Base-by-base conservation (phyloP, 2,888 invertebrate genomes). In the Elysia crispata region DNA sequence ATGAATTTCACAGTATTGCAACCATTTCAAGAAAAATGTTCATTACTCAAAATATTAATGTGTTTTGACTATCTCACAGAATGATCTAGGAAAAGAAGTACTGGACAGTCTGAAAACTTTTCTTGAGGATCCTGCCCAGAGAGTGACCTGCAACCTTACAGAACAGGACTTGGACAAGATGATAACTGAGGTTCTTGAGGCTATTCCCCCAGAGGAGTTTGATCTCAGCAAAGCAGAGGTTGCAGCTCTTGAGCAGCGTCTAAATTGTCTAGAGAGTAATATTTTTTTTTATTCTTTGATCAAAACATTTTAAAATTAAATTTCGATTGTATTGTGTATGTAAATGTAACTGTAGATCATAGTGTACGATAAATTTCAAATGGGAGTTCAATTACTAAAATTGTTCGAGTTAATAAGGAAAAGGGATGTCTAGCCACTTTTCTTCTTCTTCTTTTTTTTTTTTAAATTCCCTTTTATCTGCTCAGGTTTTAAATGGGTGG, bases 201-300 rank as follows among this genome's bases (percentile, higher is more conserved):
- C 66, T 11, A 13, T 79, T 30, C 57, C 49, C 18, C 13, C 54
- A 30, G 79, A 31, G 25, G 66, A 79, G 25, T 18, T 30, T 0
- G 77, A 77, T 79, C 49, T 74, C 28, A 74, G 57, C 1, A 41
- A 79, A 30, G 64, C 49, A 23, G 74, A 74, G 54, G 66, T 33
- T 66, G 54, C 41, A 25, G 60, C 20, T 28, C n/a, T 50, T 31
- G 49, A 66, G 41, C 66, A 66, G 18, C 74, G 74, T 13, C 75
- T 79, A 31, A 54, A 67, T 30, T 23, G 50, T 57, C 62, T 79
- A 67, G 79, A 79, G 25, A 74, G 79, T 79, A 67, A 79, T 1
- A 6, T 13, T 23, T 67, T 67, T 15, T 23, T 64, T 13, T 20
- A 11, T 64, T 64, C 23, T 25, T 60, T 31, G 6, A n/a, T 41